Percentiles rank a stretch among this genome's conserved stretches.
phyloP scores from a whole-genome alignment of 1,140 invertebrate genomes.

The Antheraea mylitta region DNA sequence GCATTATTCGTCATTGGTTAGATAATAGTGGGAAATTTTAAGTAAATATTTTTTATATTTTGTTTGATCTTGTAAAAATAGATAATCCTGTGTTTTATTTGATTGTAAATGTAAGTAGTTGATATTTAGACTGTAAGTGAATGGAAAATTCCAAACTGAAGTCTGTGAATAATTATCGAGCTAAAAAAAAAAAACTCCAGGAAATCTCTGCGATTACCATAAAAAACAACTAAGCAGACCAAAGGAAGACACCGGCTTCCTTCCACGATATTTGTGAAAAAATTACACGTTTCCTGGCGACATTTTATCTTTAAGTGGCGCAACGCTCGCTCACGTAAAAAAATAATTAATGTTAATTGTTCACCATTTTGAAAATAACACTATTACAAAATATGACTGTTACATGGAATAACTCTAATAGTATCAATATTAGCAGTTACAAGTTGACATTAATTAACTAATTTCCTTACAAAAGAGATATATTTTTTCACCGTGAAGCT shows the following conservation, averaged over 20 bases:
- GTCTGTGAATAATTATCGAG: slow-evolving; percentile 66
- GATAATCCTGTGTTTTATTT: no score
- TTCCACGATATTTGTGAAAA: slow-evolving; percentile 74
- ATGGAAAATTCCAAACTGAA: background rate
- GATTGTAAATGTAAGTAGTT: no score
- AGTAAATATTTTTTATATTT: no score
- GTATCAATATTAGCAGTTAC: no score
- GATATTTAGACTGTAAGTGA: background rate
- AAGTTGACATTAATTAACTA: no score
- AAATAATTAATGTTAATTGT: slow-evolving; percentile 65
- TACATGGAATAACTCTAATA: slow-evolving; percentile 35
- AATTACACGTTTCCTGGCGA: slow-evolving; percentile 67
- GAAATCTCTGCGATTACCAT: slow-evolving; percentile 73
- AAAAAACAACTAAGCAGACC: slow-evolving; percentile 73
- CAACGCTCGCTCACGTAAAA: slow-evolving; percentile 34
- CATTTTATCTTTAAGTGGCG: slow-evolving; percentile 51
- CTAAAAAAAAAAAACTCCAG: slow-evolving; percentile 58
- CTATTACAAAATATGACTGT: slow-evolving; percentile 47
- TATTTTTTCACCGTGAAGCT: slow-evolving; percentile 20
- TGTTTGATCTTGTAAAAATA: no score
- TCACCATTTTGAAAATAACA: slow-evolving; percentile 40
- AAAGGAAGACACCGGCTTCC: slow-evolving; percentile 60
- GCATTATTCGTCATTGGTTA: no score
- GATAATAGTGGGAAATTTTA: no score
- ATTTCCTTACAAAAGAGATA: no score